Percentiles rank a stretch among this genome's conserved stretches.
Conservation (phyloP, 1,140 invertebrate species). For the Musca vetustissima region DNA sequence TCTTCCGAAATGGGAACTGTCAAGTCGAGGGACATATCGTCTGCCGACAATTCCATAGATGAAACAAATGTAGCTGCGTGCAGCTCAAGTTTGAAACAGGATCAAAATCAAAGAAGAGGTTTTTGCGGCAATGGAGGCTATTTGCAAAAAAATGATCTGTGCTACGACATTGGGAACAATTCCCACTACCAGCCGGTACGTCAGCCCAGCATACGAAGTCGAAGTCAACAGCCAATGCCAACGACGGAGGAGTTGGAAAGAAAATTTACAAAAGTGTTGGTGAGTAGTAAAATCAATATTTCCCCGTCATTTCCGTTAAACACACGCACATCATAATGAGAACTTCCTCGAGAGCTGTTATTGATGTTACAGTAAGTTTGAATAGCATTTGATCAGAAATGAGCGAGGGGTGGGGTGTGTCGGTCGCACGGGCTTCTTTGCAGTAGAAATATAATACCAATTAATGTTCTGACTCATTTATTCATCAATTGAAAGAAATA, state of each 20-base stretch:
- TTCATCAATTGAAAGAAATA: no score
- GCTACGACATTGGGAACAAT: slow-evolving; percentile 50
- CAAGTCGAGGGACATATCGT: slow-evolving; percentile 45
- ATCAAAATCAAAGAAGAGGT: slow-evolving; percentile 39
- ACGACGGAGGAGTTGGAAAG: slow-evolving; percentile 85
- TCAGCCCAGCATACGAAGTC: slow-evolving; percentile 72
- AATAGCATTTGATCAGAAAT: no score
- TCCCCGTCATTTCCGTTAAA: no score
- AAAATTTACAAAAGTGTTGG: slow-evolving; percentile 92
- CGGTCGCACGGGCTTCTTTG: no score
- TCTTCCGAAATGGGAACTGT: slow-evolving; percentile 47
- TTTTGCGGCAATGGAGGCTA: slow-evolving; percentile 34
- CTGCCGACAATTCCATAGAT: slow-evolving; percentile 38
- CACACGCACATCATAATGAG: no score
- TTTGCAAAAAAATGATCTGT: slow-evolving; percentile 49
- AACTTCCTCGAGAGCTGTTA: no score
- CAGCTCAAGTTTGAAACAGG: slow-evolving; percentile 13
- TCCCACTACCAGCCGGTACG: slow-evolving; percentile 57
- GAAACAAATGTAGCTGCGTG: slow-evolving; percentile 31
- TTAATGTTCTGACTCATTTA: no score
- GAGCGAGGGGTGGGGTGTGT: no score
- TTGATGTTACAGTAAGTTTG: no score
- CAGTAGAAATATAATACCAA: no score
- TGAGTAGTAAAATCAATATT: slow-evolving; percentile 60
- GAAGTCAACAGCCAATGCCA: slow-evolving; percentile 83